A percentile compares a stretch with the other conserved stretches of the same genome.
phyloP scores from a whole-genome alignment of 1,140 invertebrate species.

The Aphaenogaster rudis region DNA sequence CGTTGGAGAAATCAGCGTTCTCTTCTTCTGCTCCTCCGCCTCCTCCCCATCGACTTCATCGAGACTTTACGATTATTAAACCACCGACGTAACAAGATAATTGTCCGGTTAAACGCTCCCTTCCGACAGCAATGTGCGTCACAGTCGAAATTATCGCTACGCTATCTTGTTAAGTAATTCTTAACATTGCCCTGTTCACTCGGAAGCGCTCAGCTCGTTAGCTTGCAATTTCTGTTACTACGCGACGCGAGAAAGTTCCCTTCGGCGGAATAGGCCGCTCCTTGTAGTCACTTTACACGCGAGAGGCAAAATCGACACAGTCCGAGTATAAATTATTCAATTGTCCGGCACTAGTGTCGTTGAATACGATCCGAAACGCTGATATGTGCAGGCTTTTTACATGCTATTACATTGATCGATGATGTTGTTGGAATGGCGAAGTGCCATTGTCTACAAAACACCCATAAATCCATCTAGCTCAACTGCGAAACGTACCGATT shows the following conservation, averaged over 20 bases:
- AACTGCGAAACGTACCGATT: neutral
- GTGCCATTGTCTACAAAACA: neutral
- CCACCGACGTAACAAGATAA: conserved; percentile 30
- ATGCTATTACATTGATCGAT: conserved; percentile 38
- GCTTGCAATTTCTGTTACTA: conserved; percentile 22
- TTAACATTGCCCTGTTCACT: conserved; percentile 9
- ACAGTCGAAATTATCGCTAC: conserved; percentile 25
- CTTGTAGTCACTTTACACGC: neutral
- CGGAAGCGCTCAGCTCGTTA: neutral
- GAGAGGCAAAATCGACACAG: neutral
- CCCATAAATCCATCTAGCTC: neutral
- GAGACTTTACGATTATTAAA: conserved; percentile 39
- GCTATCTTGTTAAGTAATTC: conserved; percentile 28
- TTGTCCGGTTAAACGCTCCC: conserved; percentile 18
- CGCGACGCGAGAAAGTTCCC: neutral
- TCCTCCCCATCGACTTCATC: neutral
- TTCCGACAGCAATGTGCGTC: conserved; percentile 20
- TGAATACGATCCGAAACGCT: conserved; percentile 29
- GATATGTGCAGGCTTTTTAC: conserved; percentile 10
- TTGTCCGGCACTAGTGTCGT: neutral
- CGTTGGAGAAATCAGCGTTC: neutral
- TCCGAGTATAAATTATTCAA: conserved; percentile 47
- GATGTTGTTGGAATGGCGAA: neutral
- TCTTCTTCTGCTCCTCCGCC: neutral
- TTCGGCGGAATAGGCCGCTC: neutral